phyloP scores from a whole-genome alignment of 2,113 vertebrate species.

The Ailurus styani region DNA sequence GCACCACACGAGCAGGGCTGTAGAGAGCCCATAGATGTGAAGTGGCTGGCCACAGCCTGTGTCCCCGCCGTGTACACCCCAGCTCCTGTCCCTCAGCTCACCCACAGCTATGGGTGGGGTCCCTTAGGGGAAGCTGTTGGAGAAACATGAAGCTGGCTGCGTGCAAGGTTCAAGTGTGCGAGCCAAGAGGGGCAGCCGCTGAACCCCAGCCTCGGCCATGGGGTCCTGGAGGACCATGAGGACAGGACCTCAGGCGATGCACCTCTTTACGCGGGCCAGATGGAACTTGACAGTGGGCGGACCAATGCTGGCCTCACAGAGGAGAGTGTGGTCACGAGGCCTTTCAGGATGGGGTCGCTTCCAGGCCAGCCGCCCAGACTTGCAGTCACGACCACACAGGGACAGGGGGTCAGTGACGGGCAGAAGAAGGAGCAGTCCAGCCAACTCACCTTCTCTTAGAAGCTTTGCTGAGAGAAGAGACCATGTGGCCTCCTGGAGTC shows the following conservation, averaged over 20 bases:
- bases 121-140: too few relatives aligned
- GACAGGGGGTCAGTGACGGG: fast-evolving
- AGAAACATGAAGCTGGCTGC: background rate
- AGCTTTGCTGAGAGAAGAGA: background rate
- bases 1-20: fast-evolving
- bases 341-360: too few relatives aligned
- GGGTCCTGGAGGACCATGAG: background rate
- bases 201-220: fast-evolving
- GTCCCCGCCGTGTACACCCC: fast-evolving
- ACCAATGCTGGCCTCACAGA: background rate
- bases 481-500: fast-evolving
- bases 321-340: fast-evolving
- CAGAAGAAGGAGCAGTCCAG: background rate
- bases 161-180: fast-evolving
- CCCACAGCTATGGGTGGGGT: fast-evolving
- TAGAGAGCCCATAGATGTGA: fast-evolving
- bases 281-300: fast-evolving
- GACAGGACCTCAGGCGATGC: background rate
- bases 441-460: background rate
- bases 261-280: background rate
- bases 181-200: background rate
- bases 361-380: background rate
- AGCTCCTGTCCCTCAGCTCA: background rate
- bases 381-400: fast-evolving
- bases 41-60: too few relatives aligned